Base-by-base conservation (phyloP, 2,113 vertebrate genomes). In the Urocynchramus pylzowi region DNA sequence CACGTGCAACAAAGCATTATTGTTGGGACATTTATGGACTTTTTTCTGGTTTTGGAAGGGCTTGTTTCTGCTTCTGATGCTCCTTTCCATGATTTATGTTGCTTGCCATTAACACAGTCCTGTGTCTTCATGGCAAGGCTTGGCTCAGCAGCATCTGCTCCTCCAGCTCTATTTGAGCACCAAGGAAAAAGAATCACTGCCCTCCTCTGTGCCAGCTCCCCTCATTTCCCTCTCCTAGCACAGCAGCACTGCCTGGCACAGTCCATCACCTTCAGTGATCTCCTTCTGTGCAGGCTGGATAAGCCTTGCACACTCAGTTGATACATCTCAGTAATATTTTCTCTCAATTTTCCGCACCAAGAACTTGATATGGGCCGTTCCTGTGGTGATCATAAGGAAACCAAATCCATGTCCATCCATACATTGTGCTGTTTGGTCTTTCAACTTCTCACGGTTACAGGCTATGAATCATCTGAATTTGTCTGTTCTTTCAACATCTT, bases 181-280 rank as follows among this genome's bases (percentile, higher is more conserved):
- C 2, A 4, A 30, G 42, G 6, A 50, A 53, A 83, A 52, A 21
- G 76, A 63, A 53, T 15, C n/a, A 30, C 19, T 30, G n/a, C 4
- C 4, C 15, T 60, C 16, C 12, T 35, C 30, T 31, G 7, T 52
- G 35, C 47, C 53, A 76, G 11, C 8, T 52, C 17, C 33, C 39
- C 6, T 3, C 0, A 7, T 45, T 69, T 54, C 20, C 42, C 0
- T 0, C 44, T 77, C 13, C 26, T 33, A 31, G 52, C n/a, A 57
- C 27, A 44, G 50, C 7, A 86, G 22, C 57, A 28, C 31, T 61
- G 63, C 71, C 76, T 80, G 57, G 53, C 33, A 78, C 7, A 23
- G 56, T 37, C 37, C 35, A 31, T 24, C 31, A 57, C 37, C 49
- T 50, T 79, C 3, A 2, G 16, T 2, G 0, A 33, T 16, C 42